Base-by-base conservation (phyloP, 2,797 vertebrate species). In the Xyrichtys novacula region DNA sequence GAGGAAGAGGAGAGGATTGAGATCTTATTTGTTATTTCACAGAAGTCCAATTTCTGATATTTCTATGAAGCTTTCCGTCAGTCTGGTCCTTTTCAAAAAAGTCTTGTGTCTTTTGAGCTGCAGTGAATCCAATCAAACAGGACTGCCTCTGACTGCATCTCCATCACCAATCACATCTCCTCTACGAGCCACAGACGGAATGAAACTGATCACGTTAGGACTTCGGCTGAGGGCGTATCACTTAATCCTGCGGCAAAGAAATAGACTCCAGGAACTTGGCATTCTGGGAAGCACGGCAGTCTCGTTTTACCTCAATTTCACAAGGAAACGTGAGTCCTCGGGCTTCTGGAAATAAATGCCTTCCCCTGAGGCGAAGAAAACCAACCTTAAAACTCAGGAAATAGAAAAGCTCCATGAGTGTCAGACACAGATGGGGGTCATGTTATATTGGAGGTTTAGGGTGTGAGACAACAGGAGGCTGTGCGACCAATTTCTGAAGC, bases 241-340 rank as follows among this genome's bases (percentile, higher is more conserved):
- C 72, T 83, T 79, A 66, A 63, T 79, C 71, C 74, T 2, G 12
- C 62, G 6, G 63, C 44, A 23, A 3, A 34, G 39, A 47, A 28
- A 3, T 1, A 55, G 44, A 58, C 57, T 63, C 60, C 76, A 52
- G 50, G 52, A 73, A 64, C 19, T 56, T 8, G 1, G 26, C 0
- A 23, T 54, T 69, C 71, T 75, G 58, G 54, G 50, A 54, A 57
- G 20, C 3, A 14, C 36, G 0, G 31, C 8, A 0, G 16, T 50
- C 55, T 78, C 63, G 10, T 0, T 14, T 68, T 52, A 38, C 52
- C 39, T 11, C 1, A 3, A 25, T 40, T 74, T 64, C 52, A 55
- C 62, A n/a, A 25, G 42, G 25, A 36, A n/a, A 60, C 1, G 8
- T 20, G 38, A 74, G 55, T 28, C 50, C 1, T 49, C 10, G 1